Evolutionary conservation across 2,888 invertebrate species (phyloP).

Genomic region (Ctena decussata): DNA sequence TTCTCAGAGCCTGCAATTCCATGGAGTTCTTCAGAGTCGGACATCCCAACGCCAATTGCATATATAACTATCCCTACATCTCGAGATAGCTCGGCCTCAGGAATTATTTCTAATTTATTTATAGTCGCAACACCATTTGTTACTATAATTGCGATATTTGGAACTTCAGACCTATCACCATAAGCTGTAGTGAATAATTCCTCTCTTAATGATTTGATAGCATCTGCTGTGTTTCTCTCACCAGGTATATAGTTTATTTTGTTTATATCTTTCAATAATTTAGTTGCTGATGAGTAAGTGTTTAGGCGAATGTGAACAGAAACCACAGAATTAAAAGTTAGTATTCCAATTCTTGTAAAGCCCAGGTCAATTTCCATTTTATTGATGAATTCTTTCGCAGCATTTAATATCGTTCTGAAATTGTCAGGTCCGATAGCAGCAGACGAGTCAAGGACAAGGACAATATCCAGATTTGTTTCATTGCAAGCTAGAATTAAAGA

Average conservation of each 20-base stretch:
- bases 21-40: slow-evolving; percentile 77
- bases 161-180: slow-evolving; percentile 77
- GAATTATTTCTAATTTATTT: slow-evolving; percentile 71
- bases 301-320: slow-evolving; percentile 74
- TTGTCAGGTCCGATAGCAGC: slow-evolving; percentile 75
- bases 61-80: slow-evolving; percentile 71
- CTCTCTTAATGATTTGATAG: slow-evolving; percentile 70
- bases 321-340: slow-evolving; percentile 76
- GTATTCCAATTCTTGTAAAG: slow-evolving; percentile 76
- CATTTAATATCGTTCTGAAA: slow-evolving; percentile 70
- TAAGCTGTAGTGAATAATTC: slow-evolving; percentile 69
- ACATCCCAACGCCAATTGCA: slow-evolving; percentile 77
- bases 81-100: slow-evolving; percentile 74
- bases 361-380: slow-evolving; percentile 76
- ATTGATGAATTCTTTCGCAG: slow-evolving; percentile 72
- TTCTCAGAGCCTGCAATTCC: slow-evolving; percentile 78
- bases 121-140: slow-evolving; percentile 84
- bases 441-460: slow-evolving; percentile 81
- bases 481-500: slow-evolving; percentile 37
- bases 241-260: slow-evolving; percentile 70
- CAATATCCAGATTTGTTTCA: slow-evolving; percentile 71
- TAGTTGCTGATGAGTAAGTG: slow-evolving; percentile 58
- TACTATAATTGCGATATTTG: slow-evolving; percentile 79
- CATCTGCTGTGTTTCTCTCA: slow-evolving; percentile 81
- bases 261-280: slow-evolving; percentile 70